phyloP scores from a whole-genome alignment of 2,113 vertebrate species.

The Rhineura floridana region DNA sequence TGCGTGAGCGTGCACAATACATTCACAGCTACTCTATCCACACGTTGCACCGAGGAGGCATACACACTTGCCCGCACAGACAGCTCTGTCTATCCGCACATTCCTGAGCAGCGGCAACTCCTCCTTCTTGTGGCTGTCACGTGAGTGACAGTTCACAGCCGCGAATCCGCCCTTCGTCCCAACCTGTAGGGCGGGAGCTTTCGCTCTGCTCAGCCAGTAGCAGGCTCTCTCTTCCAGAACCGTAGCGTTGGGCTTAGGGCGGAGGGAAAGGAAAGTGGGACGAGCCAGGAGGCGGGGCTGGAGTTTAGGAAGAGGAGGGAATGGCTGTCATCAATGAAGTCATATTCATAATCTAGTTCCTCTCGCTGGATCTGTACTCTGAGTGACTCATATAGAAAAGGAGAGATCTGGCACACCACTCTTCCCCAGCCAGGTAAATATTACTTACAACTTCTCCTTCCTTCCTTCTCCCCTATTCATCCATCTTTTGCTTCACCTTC shows the following conservation, averaged over 20 bases:
- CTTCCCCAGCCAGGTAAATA: slow-evolving; percentile 76
- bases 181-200: slow-evolving; percentile 43
- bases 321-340: slow-evolving; percentile 85
- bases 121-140: accelerated
- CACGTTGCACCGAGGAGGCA: neutral
- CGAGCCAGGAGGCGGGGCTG: slow-evolving; percentile 65
- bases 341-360: slow-evolving; percentile 83
- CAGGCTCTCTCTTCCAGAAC: slow-evolving; percentile 56
- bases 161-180: neutral
- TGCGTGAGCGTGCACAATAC: neutral
- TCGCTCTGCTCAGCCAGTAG: slow-evolving; percentile 39
- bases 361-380: slow-evolving; percentile 62
- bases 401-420: slow-evolving; percentile 60
- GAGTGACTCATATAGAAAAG: slow-evolving; percentile 72
- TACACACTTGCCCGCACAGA: too few relatives aligned
- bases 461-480: slow-evolving; percentile 23
- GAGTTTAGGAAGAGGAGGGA: slow-evolving; percentile 81
- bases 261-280: slow-evolving; percentile 49
- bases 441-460: slow-evolving; percentile 64
- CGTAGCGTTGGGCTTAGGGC: slow-evolving; percentile 26
- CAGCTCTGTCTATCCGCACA: too few relatives aligned
- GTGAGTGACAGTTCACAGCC: neutral
- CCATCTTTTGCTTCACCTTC: neutral
- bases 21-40: neutral
- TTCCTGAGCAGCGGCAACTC: slow-evolving; percentile 49